Percentiles rank a stretch among this genome's conserved stretches.
phyloP scores from a whole-genome alignment of 2,888 invertebrate genomes.

The Ichneumoninae sp. region DNA sequence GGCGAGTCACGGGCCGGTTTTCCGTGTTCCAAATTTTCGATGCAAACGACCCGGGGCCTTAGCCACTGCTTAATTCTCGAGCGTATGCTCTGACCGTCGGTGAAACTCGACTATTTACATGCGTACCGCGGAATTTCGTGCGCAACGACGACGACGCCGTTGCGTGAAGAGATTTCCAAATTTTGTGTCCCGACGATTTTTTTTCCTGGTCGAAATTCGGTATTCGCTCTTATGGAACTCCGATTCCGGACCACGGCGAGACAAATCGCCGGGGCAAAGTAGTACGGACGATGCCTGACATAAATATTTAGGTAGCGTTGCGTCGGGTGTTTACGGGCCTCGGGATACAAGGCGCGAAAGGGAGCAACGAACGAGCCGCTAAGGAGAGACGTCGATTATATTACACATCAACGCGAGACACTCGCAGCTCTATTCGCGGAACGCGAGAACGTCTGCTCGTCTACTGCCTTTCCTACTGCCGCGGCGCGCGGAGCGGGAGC shows the following conservation, averaged over 20 bases:
- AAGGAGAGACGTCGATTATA: constrained; percentile 44
- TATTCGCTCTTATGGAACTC: neutral
- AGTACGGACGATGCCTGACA: constrained; percentile 19
- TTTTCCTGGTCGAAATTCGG: constrained; percentile 8
- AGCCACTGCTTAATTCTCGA: constrained; percentile 42
- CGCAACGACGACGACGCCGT: constrained; percentile 20
- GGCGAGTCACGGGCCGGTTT: constrained; percentile 54
- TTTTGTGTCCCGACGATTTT: constrained; percentile 22
- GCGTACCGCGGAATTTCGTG: constrained; percentile 55
- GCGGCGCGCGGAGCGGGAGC: neutral
- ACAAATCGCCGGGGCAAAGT: neutral
- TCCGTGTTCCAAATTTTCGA: constrained; percentile 57
- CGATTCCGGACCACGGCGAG: constrained; percentile 6
- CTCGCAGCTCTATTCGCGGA: constrained; percentile 48
- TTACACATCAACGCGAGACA: constrained; percentile 50
- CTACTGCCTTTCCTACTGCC: constrained; percentile 31
- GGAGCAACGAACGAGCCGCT: constrained; percentile 53
- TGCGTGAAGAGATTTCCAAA: constrained; percentile 64
- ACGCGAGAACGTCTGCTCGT: constrained; percentile 20
- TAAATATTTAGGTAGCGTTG: constrained; percentile 45
- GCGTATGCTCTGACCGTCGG: constrained; percentile 18
- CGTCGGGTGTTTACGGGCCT: constrained; percentile 29
- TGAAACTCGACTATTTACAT: constrained; percentile 63
- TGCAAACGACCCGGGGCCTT: constrained; percentile 49
- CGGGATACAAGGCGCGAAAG: constrained; percentile 38